Conservation (phyloP, 2,888 invertebrate genomes). For the Philereme vetulata region DNA sequence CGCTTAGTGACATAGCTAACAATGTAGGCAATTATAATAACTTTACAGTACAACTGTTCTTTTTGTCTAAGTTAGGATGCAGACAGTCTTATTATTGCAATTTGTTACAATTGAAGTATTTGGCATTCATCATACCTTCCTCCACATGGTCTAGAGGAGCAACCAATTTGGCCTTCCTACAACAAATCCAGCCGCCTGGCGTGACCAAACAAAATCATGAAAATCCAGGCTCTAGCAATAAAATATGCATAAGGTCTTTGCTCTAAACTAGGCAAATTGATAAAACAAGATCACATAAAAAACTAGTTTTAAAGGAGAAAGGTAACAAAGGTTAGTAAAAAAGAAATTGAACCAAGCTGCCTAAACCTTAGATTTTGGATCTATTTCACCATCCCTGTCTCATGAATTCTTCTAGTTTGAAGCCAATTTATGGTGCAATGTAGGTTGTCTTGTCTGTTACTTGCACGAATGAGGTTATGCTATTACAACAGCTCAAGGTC, state of each 20-base stretch:
- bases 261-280: too few relatives aligned
- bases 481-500: slow-evolving; percentile 48
- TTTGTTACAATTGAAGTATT: slow-evolving; percentile 13
- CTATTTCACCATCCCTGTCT: slow-evolving; percentile 23
- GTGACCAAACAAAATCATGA: slow-evolving; percentile 44
- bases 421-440: background rate
- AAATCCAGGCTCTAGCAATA: slow-evolving; percentile 12
- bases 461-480: slow-evolving; percentile 52
- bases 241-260: background rate
- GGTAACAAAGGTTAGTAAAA: background rate
- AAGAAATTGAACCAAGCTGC: background rate
- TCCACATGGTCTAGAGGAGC: slow-evolving; percentile 56
- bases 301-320: too few relatives aligned
- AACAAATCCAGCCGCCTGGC: slow-evolving; percentile 73
- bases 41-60: background rate
- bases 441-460: slow-evolving; percentile 40
- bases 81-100: slow-evolving; percentile 17
- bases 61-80: slow-evolving; percentile 9
- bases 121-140: slow-evolving; percentile 57
- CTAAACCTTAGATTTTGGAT: slow-evolving; percentile 1
- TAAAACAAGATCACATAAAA: too few relatives aligned
- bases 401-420: background rate
- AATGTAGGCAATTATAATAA: too few relatives aligned
- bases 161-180: slow-evolving; percentile 64
- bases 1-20: too few relatives aligned